Evolutionary conservation across 2,113 vertebrate species (phyloP).

Genomic region (Pomatostomus ruficeps): DNA sequence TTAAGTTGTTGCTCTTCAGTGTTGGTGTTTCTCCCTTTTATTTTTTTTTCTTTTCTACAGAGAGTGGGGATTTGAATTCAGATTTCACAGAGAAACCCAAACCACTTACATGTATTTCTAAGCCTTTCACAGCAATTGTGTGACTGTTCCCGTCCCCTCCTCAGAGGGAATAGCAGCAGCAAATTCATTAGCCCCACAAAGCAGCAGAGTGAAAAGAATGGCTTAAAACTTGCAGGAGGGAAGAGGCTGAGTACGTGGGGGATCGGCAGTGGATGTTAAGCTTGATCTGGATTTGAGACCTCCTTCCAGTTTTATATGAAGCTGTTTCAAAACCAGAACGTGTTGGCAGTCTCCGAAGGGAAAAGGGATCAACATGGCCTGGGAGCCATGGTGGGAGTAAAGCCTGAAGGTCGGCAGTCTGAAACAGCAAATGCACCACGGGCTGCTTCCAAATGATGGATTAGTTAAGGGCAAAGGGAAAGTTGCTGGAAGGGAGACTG

Average conservation of each 20-base stretch:
- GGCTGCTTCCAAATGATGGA: not conserved
- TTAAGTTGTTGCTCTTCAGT: slow-evolving; percentile 22
- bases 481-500: not conserved
- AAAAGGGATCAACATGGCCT: not conserved
- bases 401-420: not conserved
- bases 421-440: not conserved
- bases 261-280: not conserved
- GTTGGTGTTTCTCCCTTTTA: slow-evolving; percentile 23
- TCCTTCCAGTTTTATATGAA: slow-evolving; percentile 16
- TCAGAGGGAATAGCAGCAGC: not conserved
- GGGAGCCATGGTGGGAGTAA: not conserved
- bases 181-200: slow-evolving; percentile 44
- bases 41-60: not conserved
- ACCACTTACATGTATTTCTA: slow-evolving; percentile 24
- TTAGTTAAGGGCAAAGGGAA: slow-evolving; percentile 10
- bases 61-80: slow-evolving; percentile 19
- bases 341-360: not conserved
- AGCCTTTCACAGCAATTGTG: slow-evolving; percentile 14
- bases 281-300: slow-evolving; percentile 48
- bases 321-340: not conserved
- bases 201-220: slow-evolving; percentile 21
- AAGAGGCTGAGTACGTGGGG: not conserved
- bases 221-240: slow-evolving; percentile 15
- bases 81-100: slow-evolving; percentile 43
- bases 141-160: not conserved